Evolutionary conservation across 2,888 invertebrate species (phyloP).

Genomic region (Coenonympha arcania): DNA sequence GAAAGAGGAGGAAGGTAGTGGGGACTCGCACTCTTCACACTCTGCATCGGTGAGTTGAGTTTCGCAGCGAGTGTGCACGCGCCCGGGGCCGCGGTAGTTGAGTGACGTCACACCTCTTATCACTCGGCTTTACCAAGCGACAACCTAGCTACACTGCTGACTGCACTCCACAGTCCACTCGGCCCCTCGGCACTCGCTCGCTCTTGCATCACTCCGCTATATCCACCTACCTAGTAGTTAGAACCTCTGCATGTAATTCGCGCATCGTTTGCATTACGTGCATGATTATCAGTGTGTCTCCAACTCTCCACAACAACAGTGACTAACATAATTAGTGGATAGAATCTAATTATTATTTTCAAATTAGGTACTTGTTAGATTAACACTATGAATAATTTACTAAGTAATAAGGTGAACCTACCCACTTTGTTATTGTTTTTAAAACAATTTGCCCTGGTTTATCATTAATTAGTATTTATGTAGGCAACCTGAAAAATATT

Average conservation of each 20-base stretch:
- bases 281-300: constrained; percentile 18
- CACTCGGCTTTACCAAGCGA: constrained; percentile 25
- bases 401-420: too few species aligned
- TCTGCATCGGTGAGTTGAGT: constrained; percentile 68
- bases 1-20: constrained; percentile 69
- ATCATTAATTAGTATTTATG: too few species aligned
- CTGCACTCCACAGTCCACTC: too few species aligned
- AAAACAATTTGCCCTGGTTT: too few species aligned
- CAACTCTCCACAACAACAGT: not conserved
- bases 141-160: constrained; percentile 25
- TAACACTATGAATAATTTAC: not conserved
- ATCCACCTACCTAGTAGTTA: too few species aligned
- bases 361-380: not conserved
- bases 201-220: constrained; percentile 39
- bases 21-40: constrained; percentile 65
- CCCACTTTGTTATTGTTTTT: too few species aligned
- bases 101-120: constrained; percentile 60
- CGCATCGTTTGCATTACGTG: constrained; percentile 31
- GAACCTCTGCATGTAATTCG: constrained; percentile 28
- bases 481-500: too few species aligned
- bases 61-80: constrained; percentile 42
- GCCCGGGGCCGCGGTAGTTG: constrained; percentile 39
- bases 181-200: constrained; percentile 46
- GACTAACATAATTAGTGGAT: not conserved
- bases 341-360: not conserved